A percentile compares a stretch with the other conserved stretches of the same genome.
Evolutionary conservation across 2,113 vertebrate species (phyloP).

Genomic region (Euleptes europaea): DNA sequence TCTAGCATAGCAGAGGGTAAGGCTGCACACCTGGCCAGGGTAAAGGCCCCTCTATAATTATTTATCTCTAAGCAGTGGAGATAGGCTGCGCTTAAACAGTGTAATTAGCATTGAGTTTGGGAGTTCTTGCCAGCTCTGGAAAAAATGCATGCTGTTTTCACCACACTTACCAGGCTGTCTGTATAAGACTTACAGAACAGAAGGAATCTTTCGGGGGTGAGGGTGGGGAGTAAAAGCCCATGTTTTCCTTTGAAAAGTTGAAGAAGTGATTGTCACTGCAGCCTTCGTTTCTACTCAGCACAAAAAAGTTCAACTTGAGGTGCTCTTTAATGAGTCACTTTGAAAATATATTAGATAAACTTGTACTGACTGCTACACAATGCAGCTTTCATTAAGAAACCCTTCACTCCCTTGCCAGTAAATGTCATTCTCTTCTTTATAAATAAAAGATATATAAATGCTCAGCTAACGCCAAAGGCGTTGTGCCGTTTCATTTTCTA

Average conservation of each 20-base stretch:
- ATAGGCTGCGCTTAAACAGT: constrained; percentile 7
- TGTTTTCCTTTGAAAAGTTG: constrained; percentile 17
- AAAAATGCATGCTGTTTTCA: background rate
- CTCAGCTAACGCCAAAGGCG: constrained; percentile 33
- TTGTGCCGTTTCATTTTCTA: constrained; percentile 51
- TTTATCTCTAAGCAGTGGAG: no score
- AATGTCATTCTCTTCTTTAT: constrained; percentile 32
- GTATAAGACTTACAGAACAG: background rate
- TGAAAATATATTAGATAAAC: constrained; percentile 2
- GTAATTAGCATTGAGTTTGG: background rate
- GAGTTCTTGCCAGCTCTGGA: constrained; percentile 1
- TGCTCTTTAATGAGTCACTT: constrained; percentile 27
- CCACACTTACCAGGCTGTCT: background rate
- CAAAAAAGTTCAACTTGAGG: background rate
- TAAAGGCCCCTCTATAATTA: no score
- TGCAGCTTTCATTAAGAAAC: constrained; percentile 25
- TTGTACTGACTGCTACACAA: background rate
- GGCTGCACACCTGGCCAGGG: no score
- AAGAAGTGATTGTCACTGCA: background rate
- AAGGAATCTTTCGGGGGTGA: background rate
- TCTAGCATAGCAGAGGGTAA: no score
- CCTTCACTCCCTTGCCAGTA: background rate
- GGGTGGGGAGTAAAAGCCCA: background rate
- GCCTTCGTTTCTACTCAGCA: constrained; percentile 2
- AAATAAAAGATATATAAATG: constrained; percentile 50